phyloP scores from a whole-genome alignment of 2,888 invertebrate genomes.

The Andrena praecox region DNA sequence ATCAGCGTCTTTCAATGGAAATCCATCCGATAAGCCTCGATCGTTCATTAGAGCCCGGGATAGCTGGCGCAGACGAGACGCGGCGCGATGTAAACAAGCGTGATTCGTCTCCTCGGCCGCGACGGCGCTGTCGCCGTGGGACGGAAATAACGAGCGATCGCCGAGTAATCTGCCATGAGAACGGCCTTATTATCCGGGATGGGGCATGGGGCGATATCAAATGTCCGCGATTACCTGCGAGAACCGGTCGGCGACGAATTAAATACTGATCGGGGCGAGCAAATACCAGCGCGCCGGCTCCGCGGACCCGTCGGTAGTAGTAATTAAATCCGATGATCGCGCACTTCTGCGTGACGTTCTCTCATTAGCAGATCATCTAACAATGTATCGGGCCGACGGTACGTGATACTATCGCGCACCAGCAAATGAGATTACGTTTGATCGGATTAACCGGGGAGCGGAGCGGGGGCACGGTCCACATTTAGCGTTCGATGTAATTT shows the following conservation, averaged over 20 bases:
- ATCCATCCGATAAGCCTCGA: not conserved
- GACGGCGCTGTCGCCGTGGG: constrained; percentile 51
- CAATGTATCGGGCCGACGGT: constrained; percentile 39
- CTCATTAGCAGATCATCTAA: constrained; percentile 61
- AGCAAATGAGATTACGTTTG: constrained; percentile 56
- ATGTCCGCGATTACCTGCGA: constrained; percentile 42
- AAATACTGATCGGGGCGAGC: constrained; percentile 46
- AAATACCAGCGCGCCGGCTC: constrained; percentile 18
- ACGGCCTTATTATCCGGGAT: constrained; percentile 61
- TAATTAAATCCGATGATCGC: constrained; percentile 64
- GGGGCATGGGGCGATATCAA: constrained; percentile 17
- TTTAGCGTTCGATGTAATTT: constrained; percentile 51
- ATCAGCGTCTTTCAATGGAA: not conserved
- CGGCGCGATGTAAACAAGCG: constrained; percentile 36
- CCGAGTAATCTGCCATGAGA: constrained; percentile 68
- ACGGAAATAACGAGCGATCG: constrained; percentile 64
- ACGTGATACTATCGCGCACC: constrained; percentile 49
- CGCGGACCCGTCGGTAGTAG: constrained; percentile 39
- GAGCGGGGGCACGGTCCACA: constrained; percentile 1
- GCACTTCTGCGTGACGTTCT: constrained; percentile 59
- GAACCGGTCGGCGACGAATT: constrained; percentile 62
- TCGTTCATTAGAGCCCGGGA: not conserved
- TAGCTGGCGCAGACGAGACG: not conserved
- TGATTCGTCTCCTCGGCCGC: constrained; percentile 35
- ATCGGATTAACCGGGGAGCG: constrained; percentile 53